A percentile compares a stretch with the other conserved stretches of the same genome.
phyloP scores from a whole-genome alignment of 2,888 invertebrate species.

The Enchytraeus crypticus region DNA sequence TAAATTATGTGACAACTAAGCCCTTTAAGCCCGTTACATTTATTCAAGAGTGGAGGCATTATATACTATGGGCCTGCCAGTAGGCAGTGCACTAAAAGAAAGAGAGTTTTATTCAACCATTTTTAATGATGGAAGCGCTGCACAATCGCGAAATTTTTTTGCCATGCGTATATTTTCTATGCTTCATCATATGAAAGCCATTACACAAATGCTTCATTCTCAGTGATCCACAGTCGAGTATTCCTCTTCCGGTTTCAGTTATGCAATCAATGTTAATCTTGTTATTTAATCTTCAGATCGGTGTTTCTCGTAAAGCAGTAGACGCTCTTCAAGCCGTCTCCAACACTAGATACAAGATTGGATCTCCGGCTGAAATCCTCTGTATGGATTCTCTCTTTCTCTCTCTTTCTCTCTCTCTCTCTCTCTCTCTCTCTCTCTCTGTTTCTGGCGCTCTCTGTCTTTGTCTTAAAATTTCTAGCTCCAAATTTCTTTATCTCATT shows the following conservation, averaged over 20 bases:
- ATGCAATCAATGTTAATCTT: not conserved
- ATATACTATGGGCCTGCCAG: too few species aligned
- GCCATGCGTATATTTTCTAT: not conserved
- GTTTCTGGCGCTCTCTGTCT: not conserved
- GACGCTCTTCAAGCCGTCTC: not conserved
- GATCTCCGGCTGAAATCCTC: conserved; percentile 11
- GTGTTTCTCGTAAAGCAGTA: conserved; percentile 2
- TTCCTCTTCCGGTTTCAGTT: not conserved
- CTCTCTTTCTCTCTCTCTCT: not conserved
- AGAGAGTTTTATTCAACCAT: too few species aligned
- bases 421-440: not conserved
- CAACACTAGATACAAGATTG: conserved; percentile 6
- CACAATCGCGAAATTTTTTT: not conserved
- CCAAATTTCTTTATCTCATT: not conserved
- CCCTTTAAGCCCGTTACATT: too few species aligned
- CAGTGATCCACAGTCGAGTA: not conserved
- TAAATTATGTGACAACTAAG: too few species aligned
- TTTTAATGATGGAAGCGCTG: too few species aligned
- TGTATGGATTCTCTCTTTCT: conserved; percentile 7
- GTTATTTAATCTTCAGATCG: not conserved
- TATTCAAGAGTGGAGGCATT: too few species aligned
- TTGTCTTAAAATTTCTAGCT: not conserved
- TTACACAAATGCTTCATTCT: not conserved
- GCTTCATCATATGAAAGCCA: not conserved
- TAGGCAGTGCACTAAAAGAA: too few species aligned